Evolutionary conservation across 1,140 invertebrate species (phyloP), one percentile per base, ranked within the genome.

Genomic region (Heliothis subflexa): DNA sequence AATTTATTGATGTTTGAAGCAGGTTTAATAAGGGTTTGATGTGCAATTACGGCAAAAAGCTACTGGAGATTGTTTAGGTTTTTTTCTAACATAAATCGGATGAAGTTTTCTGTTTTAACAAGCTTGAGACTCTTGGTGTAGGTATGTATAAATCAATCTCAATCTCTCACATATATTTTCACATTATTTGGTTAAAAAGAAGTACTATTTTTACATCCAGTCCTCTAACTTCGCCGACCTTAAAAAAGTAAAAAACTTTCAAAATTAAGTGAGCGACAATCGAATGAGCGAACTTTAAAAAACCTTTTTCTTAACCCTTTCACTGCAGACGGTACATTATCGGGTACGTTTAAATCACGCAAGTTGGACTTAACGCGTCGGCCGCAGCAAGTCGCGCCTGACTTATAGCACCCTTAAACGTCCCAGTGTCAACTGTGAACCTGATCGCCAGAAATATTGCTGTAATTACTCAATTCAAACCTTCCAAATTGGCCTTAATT

Each of bases 281-380:
- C 49, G 4, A 9, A 16, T 4, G 1, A 10, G 5, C 18, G 1
- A 18, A 21, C 0, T 11, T 11, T 18, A 9, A 18, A 28, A 33
- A 61, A 45, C 1, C 9, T n/a, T 18, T n/a, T 16, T 50, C 3
- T 68, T 4, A 14, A 54, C 1, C 33, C 25, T 40, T 14, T 14
- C 9, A 12, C 40, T 77, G 74, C 62, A 14, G 16, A 66, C 62
- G 61, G n/a, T 77, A 77, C 74, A 28, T 50, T 64, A 18, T 21
- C 50, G 5, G 25, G 59, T 28, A 9, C 11, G 61, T 68, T 76
- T 77, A 77, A 77, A 77, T 77, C 74, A 77, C 61, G 21, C 25
- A 49, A 62, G 74, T 68, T 68, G 33, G 74, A 66, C 74, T 77
- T 77, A 55, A 77, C 61, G 61, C 74, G 74, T 64, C 59, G 25